These are phyloP conservation scores for Andrena bucephala DNA, from an alignment of 2,888 invertebrate genomes.

Conservation along the genomic window DNA sequence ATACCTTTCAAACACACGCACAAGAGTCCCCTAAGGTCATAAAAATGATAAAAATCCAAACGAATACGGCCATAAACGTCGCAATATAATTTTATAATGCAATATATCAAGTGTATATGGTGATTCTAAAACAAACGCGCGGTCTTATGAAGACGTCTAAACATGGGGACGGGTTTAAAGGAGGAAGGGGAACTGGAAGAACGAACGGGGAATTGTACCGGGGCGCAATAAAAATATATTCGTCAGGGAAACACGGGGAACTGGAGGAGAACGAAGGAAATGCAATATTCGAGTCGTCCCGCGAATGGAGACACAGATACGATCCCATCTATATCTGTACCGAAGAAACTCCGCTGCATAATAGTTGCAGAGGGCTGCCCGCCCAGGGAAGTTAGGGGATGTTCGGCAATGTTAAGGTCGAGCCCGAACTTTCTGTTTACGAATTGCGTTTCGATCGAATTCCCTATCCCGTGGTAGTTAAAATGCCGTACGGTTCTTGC, in stretches of 20 bases:
- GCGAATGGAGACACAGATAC: not conserved
- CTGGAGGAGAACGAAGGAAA: not conserved
- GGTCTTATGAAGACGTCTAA: not conserved
- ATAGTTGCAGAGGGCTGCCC: not conserved
- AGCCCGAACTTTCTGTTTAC: conserved; percentile 52
- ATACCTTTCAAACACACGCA: not conserved
- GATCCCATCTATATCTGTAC: not conserved
- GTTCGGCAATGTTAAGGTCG: conserved; percentile 58
- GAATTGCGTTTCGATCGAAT: conserved; percentile 38
- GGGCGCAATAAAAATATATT: conserved; percentile 22
- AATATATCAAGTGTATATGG: not conserved
- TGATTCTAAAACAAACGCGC: conserved; percentile 8
- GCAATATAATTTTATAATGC: not conserved
- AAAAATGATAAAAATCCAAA: not conserved
- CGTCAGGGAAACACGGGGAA: not conserved
- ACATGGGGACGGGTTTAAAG: not conserved
- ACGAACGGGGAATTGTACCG: conserved; percentile 2
- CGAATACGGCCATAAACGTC: not conserved
- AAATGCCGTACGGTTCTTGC: not conserved
- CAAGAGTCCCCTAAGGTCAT: not conserved
- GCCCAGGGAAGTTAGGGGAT: conserved; percentile 24
- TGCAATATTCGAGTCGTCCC: conserved; percentile 1
- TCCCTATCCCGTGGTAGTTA: not conserved
- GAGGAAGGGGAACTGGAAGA: not conserved
- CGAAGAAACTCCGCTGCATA: conserved; percentile 13